These are phyloP conservation scores for Homalodisca vitripennis DNA, from an alignment of 1,140 invertebrate species.

Conservation along the genomic window DNA sequence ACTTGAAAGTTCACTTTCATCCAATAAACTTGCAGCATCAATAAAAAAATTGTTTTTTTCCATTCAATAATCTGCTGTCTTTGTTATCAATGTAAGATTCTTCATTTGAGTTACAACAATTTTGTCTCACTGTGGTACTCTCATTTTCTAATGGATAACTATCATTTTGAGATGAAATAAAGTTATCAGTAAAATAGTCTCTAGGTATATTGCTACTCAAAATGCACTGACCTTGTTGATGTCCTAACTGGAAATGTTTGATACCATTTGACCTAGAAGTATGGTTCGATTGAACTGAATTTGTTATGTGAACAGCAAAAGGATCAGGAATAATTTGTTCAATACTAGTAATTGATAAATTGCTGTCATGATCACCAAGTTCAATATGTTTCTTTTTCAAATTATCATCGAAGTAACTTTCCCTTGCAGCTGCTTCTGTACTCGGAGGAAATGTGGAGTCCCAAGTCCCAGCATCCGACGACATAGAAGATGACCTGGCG, in stretches of 20 bases:
- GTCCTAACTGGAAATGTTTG: no score
- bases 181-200: no score
- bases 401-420: background rate
- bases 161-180: no score
- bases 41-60: conserved; percentile 57
- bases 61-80: background rate
- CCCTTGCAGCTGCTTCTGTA: background rate
- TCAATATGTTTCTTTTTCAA: background rate
- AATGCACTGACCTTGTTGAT: no score
- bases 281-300: no score
- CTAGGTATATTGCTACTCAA: no score
- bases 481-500: conserved; percentile 57
- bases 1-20: conserved; percentile 55
- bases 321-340: no score
- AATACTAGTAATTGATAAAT: conserved; percentile 11
- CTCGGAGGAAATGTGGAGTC: conserved; percentile 50
- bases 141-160: no score
- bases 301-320: no score
- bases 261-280: no score
- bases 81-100: background rate
- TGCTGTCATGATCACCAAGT: conserved; percentile 10
- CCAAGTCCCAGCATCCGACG: conserved; percentile 60
- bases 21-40: conserved; percentile 67
- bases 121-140: no score
- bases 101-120: conserved; percentile 5